Evolutionary conservation across 2,797 vertebrate genomes (phyloP), one percentile per base, ranked within the genome.

Genomic region (Schizopygopsis malacanthus): DNA sequence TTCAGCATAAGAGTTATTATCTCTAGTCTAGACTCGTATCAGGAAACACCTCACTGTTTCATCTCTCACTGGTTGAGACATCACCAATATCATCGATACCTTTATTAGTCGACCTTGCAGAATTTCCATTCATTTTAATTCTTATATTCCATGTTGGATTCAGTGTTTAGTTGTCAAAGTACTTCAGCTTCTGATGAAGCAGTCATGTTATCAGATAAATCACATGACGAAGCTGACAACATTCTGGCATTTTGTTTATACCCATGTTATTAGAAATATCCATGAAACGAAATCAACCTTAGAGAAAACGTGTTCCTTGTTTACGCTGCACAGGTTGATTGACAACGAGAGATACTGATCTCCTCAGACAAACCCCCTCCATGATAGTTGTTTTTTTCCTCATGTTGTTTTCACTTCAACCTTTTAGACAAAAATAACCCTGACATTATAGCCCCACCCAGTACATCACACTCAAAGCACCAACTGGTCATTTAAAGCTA

Each of bases 401-500:
- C 1, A 1, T 52, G n/a, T 54, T 52, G 18, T 63, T 77, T 45
- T 69, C 84, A 81, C 15, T 54, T 83, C 20, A 72, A 59, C 54
- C 47, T 87, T 82, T 71, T 18, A 59, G 41, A 52, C 33, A 59
- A 85, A n/a, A 78, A 61, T 39, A 65, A 85, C 50, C 45, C 39
- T 70, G 25, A 79, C 54, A 37, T 61, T 11, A 75, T 3, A 37
- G 81, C 39, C 7, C n/a, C 10, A 13, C 69, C 67, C 67, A 25
- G 15, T 33, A 72, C 16, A 43, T 70, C 47, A 69, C 3, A 0
- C 33, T 41, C 37, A 45, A 54, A 71, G 22, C 37, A 7, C 41
- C 20, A 54, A 18, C 1, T 37, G 52, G 18, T 45, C 15, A 41
- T 59, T 59, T 20, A 54, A 82, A 72, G 37, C 28, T 5, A 20